Conservation (phyloP, 2,113 vertebrate species). For the Electrona antarctica region DNA sequence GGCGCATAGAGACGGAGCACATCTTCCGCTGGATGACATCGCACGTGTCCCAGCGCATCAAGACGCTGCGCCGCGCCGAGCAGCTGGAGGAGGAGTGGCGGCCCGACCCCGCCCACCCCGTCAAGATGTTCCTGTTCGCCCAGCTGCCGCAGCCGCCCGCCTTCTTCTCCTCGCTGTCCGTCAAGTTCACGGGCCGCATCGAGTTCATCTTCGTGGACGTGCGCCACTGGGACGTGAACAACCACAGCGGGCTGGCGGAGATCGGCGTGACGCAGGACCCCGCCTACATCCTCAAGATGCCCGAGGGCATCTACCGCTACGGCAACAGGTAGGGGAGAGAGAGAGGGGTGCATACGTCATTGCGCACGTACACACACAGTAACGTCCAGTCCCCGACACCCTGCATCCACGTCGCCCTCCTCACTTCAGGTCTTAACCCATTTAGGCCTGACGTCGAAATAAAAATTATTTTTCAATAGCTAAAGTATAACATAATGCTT, state of each 20-base stretch:
- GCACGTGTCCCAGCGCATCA: constrained; percentile 91
- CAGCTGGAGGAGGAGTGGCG: constrained; percentile 91
- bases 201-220: constrained; percentile 97
- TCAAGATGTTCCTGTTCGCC: constrained; percentile 96
- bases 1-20: constrained; percentile 86
- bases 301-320: constrained; percentile 94
- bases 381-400: no score
- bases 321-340: constrained; percentile 80
- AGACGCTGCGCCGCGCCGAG: constrained; percentile 85
- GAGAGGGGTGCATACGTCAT: no score
- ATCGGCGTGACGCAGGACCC: constrained; percentile 87
- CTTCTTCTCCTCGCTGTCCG: constrained; percentile 94
- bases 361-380: no score
- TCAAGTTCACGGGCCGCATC: constrained; percentile 97
- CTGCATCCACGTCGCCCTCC: no score
- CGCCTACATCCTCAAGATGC: constrained; percentile 94
- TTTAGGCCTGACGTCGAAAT: no score
- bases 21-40: constrained; percentile 98
- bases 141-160: constrained; percentile 90
- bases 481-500: no score
- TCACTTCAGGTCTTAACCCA: no score
- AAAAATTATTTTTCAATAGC: no score
- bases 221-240: constrained; percentile 84
- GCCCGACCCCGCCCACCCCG: constrained; percentile 82
- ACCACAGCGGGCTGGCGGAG: constrained; percentile 85